A percentile compares a stretch with the other conserved stretches of the same genome.
Evolutionary conservation across 23 tunicate genomes (phyloP).

Genomic region (Trididemnum clinides): DNA sequence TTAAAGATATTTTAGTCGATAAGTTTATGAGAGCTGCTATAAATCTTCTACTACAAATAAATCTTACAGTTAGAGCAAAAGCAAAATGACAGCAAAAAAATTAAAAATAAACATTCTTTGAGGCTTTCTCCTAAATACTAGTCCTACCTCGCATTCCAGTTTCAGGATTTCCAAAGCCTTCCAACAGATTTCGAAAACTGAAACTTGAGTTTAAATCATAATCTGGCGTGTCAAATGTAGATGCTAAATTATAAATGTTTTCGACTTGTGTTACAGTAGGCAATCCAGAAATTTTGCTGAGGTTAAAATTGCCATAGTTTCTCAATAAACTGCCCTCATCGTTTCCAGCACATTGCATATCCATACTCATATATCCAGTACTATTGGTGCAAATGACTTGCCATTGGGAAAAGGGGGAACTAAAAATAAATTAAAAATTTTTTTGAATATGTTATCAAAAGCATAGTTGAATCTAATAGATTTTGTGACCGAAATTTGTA

Average conservation of each 20-base stretch:
- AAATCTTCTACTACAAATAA: no score
- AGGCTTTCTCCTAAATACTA: no score
- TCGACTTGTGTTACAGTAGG: slow-evolving; percentile 62
- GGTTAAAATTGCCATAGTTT: slow-evolving; percentile 66
- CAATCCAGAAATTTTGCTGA: slow-evolving; percentile 42
- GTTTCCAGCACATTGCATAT: slow-evolving; percentile 67
- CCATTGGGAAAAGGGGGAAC: slow-evolving; percentile 78
- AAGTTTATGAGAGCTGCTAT: no score
- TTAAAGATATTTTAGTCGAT: no score
- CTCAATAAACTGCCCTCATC: slow-evolving; percentile 66
- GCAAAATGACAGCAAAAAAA: no score
- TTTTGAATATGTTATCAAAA: no score
- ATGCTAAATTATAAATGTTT: neutral
- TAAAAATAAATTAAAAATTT: slow-evolving; percentile 11
- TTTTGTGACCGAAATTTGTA: no score
- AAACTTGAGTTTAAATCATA: slow-evolving; percentile 47
- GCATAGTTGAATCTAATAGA: no score
- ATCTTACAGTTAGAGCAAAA: no score
- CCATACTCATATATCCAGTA: slow-evolving; percentile 53
- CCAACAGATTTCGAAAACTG: slow-evolving; percentile 73
- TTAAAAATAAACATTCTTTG: no score
- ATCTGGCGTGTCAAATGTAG: slow-evolving; percentile 52
- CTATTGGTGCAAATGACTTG: slow-evolving; percentile 52
- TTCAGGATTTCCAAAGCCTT: slow-evolving; percentile 72
- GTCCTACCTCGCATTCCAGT: slow-evolving; percentile 57